phyloP scores from a whole-genome alignment of 2,797 vertebrate genomes.

The Austrolebias charrua region DNA sequence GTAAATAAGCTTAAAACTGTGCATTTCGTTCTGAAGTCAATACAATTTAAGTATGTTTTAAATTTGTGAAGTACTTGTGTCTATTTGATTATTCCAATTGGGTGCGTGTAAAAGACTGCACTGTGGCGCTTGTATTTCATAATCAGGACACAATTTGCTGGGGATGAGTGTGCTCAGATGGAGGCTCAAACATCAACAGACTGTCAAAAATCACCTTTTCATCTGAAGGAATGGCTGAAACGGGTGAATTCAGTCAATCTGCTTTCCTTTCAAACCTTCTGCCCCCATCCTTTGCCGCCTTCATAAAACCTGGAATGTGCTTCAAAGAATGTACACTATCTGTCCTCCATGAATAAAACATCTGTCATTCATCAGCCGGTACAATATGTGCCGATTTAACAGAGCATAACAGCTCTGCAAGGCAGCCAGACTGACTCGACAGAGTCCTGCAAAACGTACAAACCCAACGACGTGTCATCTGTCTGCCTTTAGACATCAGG shows the following conservation, averaged over 20 bases:
- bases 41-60: too few relatives aligned
- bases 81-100: neutral
- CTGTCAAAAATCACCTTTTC: slow-evolving; percentile 60
- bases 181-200: slow-evolving; percentile 57
- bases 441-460: slow-evolving; percentile 34
- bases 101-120: slow-evolving; percentile 6
- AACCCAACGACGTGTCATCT: slow-evolving; percentile 32
- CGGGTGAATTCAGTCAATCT: slow-evolving; percentile 55
- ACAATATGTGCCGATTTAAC: slow-evolving; percentile 71
- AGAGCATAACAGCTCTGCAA: slow-evolving; percentile 55
- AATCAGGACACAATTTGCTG: slow-evolving; percentile 37
- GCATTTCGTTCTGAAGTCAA: too few relatives aligned
- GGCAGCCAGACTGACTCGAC: slow-evolving; percentile 16
- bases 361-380: slow-evolving; percentile 75
- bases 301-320: slow-evolving; percentile 80
- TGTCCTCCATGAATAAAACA: slow-evolving; percentile 76
- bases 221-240: slow-evolving; percentile 62
- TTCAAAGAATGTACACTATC: slow-evolving; percentile 74
- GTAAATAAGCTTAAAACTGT: too few relatives aligned
- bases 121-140: slow-evolving; percentile 10
- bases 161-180: slow-evolving; percentile 44
- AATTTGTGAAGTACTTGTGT: too few relatives aligned
- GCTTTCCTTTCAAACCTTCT: slow-evolving; percentile 61
- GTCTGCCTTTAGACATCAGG: slow-evolving; percentile 25
- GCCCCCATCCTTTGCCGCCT: slow-evolving; percentile 55